These are phyloP conservation scores for Lichenostomus cassidix DNA, from an alignment of 2,113 vertebrate genomes.

Conservation along the genomic window DNA sequence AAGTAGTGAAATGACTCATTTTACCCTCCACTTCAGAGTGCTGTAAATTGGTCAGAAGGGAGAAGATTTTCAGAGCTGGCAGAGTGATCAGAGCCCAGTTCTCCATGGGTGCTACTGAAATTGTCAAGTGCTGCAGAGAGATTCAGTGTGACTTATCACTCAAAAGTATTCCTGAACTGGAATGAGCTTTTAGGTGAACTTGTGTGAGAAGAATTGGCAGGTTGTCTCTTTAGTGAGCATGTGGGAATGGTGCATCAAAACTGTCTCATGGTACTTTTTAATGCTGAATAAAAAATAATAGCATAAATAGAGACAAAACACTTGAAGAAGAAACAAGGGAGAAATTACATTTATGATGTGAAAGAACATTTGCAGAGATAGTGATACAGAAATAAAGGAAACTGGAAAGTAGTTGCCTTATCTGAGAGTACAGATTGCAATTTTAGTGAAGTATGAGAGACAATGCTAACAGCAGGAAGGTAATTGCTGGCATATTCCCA, in stretches of 20 bases:
- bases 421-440: background rate
- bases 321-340: background rate
- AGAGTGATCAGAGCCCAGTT: background rate
- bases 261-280: background rate
- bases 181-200: background rate
- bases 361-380: background rate
- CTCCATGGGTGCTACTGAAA: background rate
- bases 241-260: background rate
- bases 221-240: background rate
- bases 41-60: background rate
- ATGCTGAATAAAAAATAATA: background rate
- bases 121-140: background rate
- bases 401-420: background rate
- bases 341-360: background rate
- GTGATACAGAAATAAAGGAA: background rate
- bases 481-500: constrained; percentile 2
- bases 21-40: background rate
- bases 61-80: constrained; percentile 3
- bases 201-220: background rate
- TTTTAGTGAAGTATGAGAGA: background rate
- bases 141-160: background rate
- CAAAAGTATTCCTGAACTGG: background rate
- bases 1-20: background rate
- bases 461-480: background rate
- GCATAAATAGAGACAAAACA: background rate